Conservation (phyloP, 2,888 invertebrate genomes). For the Phania funesta region DNA sequence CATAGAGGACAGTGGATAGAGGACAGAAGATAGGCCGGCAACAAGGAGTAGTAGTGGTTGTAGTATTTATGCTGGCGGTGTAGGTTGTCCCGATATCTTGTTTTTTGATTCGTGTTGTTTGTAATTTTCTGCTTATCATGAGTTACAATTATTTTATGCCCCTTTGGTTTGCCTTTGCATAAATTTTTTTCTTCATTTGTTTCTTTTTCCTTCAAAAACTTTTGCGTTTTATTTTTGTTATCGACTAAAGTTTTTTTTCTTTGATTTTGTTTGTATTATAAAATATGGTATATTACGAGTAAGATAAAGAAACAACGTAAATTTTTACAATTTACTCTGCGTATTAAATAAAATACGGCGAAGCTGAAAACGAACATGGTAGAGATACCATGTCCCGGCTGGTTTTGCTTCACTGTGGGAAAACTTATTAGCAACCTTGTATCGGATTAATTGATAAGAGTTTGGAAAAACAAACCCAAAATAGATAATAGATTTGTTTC, state of each 20-base stretch:
- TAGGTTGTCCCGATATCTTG: conserved; percentile 58
- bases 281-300: conserved; percentile 54
- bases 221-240: background rate
- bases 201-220: background rate
- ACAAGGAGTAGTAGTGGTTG: conserved; percentile 38
- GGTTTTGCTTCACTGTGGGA: conserved; percentile 32
- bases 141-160: conserved; percentile 65
- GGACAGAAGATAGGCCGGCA: background rate
- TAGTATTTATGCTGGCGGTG: conserved; percentile 58
- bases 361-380: conserved; percentile 17
- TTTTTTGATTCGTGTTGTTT: conserved; percentile 66
- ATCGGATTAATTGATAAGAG: conserved; percentile 45
- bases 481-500: conserved; percentile 42
- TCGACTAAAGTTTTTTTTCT: background rate
- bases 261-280: conserved; percentile 26
- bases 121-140: conserved; percentile 69
- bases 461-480: conserved; percentile 13
- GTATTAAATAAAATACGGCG: conserved; percentile 14
- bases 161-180: conserved; percentile 29
- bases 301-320: conserved; percentile 39
- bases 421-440: conserved; percentile 53
- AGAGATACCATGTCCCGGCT: background rate
- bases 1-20: background rate
- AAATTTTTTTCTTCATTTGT: conserved; percentile 7
- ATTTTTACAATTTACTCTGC: conserved; percentile 23